A percentile compares a stretch with the other conserved stretches of the same genome.
Evolutionary conservation across 30 jellyfish, hydroid and myxozoan species (phyloP).

Genomic region (Catostylus mosaicus): DNA sequence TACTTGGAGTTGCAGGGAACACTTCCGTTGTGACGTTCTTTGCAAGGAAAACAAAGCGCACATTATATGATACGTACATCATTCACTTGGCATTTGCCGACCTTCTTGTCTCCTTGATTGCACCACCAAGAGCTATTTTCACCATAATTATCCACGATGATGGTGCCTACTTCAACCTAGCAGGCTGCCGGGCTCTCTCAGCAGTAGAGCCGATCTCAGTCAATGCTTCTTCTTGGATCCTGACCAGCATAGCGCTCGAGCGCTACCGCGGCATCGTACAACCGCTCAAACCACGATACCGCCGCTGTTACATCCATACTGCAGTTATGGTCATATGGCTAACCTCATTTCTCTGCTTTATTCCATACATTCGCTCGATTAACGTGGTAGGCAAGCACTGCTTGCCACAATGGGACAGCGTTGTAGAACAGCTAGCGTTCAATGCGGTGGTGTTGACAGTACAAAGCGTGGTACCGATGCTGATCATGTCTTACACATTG

Average conservation of each 20-base stretch:
- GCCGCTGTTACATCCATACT: slow-evolving; percentile 24
- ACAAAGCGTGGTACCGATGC: slow-evolving; percentile 53
- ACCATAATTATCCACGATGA: slow-evolving; percentile 18
- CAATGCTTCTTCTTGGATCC: slow-evolving; percentile 76
- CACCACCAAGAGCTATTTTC: slow-evolving; percentile 51
- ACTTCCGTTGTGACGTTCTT: slow-evolving; percentile 33
- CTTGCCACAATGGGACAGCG: slow-evolving; percentile 53
- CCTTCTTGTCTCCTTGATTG: slow-evolving; percentile 26
- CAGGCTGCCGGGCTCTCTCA: slow-evolving; percentile 49
- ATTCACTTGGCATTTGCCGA: slow-evolving; percentile 63
- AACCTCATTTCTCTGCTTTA: slow-evolving; percentile 15
- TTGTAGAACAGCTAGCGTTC: slow-evolving; percentile 46
- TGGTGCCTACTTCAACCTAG: slow-evolving; percentile 4
- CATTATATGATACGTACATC: slow-evolving; percentile 49
- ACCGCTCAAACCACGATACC: slow-evolving; percentile 68
- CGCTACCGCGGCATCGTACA: slow-evolving; percentile 73
- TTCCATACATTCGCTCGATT: slow-evolving; percentile 49
- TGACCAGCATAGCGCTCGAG: slow-evolving; percentile 73
- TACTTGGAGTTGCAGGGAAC: slow-evolving; percentile 52
- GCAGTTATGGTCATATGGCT: slow-evolving; percentile 49
- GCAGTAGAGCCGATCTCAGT: slow-evolving; percentile 70
- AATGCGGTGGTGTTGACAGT: slow-evolving; percentile 20
- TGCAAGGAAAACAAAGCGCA: slow-evolving; percentile 24
- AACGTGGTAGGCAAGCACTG: slow-evolving; percentile 49
- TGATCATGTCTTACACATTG: slow-evolving; percentile 39